Conservation (phyloP, 2,113 vertebrate species). For the Canis aureus region DNA sequence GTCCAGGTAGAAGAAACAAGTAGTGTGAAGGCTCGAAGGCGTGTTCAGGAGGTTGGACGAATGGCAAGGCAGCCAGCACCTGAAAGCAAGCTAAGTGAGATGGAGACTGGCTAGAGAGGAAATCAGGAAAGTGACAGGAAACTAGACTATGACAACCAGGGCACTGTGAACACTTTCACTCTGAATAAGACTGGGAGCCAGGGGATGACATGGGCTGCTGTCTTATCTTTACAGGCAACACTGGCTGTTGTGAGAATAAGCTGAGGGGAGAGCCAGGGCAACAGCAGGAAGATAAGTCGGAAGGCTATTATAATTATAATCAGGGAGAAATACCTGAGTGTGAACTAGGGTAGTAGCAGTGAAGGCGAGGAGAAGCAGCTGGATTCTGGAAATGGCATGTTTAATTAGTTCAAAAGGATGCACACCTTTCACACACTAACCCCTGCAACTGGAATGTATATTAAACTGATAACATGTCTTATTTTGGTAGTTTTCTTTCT, state of each 20-base stretch:
- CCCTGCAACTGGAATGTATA: not conserved
- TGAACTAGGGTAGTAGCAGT: not conserved
- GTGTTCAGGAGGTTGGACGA: not conserved
- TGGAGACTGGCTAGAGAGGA: not conserved
- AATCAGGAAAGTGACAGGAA: not conserved
- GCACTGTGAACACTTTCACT: not conserved
- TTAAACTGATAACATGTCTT: not conserved
- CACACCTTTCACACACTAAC: not conserved
- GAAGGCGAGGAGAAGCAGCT: not conserved
- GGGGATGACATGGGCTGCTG: not conserved
- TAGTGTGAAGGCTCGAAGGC: not conserved
- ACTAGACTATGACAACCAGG: not conserved
- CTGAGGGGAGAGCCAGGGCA: not conserved
- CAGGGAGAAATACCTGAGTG: not conserved
- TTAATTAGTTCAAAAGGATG: not conserved
- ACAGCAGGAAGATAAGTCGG: not conserved
- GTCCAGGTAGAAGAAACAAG: not conserved
- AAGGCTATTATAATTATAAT: not conserved
- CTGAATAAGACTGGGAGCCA: not conserved
- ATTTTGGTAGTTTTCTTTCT: not conserved
- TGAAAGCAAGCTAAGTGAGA: not conserved
- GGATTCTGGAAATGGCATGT: not conserved
- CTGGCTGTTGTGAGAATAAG: not conserved
- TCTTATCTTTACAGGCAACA: not conserved
- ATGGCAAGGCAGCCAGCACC: not conserved